Conservation (phyloP, 2,888 invertebrate species). For the Phyto melanocephala region DNA sequence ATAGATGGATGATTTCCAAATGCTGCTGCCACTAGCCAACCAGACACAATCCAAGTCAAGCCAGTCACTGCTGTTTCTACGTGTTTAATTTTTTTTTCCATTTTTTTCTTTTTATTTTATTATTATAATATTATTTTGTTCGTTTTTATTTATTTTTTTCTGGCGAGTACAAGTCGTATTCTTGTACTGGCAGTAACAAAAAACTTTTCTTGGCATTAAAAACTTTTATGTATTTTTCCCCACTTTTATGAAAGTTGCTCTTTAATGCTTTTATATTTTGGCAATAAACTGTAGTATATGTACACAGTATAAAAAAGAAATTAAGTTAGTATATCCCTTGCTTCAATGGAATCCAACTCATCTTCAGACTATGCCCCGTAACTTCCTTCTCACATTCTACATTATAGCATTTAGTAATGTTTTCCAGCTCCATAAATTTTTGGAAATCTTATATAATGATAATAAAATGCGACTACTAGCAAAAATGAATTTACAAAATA, state of each 20-base stretch:
- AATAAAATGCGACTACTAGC: not conserved
- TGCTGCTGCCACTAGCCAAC: slow-evolving; percentile 34
- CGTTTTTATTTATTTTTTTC: slow-evolving; percentile 44
- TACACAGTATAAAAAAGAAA: slow-evolving; percentile 11
- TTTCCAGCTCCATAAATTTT: slow-evolving; percentile 26
- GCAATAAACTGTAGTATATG: not conserved
- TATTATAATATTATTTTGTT: slow-evolving; percentile 46
- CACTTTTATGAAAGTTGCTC: slow-evolving; percentile 59
- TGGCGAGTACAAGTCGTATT: slow-evolving; percentile 39
- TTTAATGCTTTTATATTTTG: slow-evolving; percentile 37
- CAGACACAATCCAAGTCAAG: slow-evolving; percentile 27
- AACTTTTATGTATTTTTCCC: slow-evolving; percentile 62
- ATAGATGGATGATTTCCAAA: slow-evolving; percentile 57
- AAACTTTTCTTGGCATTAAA: slow-evolving; percentile 62
- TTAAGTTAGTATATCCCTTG: slow-evolving; percentile 14
- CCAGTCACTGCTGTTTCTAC: slow-evolving; percentile 53
- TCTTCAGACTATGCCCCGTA: not conserved
- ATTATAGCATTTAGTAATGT: not conserved
- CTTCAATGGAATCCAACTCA: slow-evolving; percentile 11
- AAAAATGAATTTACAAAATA: slow-evolving; percentile 9
- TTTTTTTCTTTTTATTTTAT: slow-evolving; percentile 20
- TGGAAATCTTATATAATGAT: not conserved
- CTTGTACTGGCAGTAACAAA: slow-evolving; percentile 29
- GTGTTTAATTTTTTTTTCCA: slow-evolving; percentile 31
- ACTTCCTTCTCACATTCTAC: not conserved